Base-by-base conservation (phyloP, 2,113 vertebrate species). In the Phyllostomus hastatus region DNA sequence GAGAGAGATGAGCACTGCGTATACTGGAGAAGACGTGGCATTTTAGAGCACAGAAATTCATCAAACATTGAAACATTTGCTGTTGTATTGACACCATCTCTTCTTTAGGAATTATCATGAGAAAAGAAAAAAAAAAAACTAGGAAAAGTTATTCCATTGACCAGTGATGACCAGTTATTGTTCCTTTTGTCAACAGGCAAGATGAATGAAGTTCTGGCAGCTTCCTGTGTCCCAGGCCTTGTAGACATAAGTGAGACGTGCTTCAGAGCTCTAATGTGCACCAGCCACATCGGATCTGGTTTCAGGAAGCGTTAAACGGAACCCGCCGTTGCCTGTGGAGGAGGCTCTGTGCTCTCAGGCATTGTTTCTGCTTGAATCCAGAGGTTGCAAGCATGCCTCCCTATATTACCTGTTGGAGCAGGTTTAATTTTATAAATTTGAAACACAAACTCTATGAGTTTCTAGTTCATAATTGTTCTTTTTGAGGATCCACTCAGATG, bases 131-230 rank as follows among this genome's bases (percentile, higher is more conserved):
- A 75, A 90, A 95, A 76, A 96, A 89, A 94, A 84, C 64, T 97
- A 94, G 96, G 96, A 96, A 97, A 95, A 95, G 94, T 95, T 86
- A 95, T 98, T 98, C 97, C 97, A 57, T 98, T 98, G 97, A 98
- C 90, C 98, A 94, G 97, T 98, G 98, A 98, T 98, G 98, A 98
- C 98, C 98, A 98, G 98, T 98, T 98, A 98, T 98, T 99, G 98
- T 99, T 99, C 98, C 98, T 99, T 99, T 98, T 98, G 97, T 99
- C 98, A 98, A 99, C 98, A 99, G 98, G 98, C 97, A 98, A 98
- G 98, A 96, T 97, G 98, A 96, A 98, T 98, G 98, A 98, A 96
- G 98, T 98, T 97, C 94, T 98, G 98, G 97, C 98, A 98, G 96
- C 98, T 97, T 98, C 97, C 98, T 80, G 98, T 97, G 97, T 98